Conservation (phyloP, 2,113 vertebrate genomes). For the Vireo altiloquus region DNA sequence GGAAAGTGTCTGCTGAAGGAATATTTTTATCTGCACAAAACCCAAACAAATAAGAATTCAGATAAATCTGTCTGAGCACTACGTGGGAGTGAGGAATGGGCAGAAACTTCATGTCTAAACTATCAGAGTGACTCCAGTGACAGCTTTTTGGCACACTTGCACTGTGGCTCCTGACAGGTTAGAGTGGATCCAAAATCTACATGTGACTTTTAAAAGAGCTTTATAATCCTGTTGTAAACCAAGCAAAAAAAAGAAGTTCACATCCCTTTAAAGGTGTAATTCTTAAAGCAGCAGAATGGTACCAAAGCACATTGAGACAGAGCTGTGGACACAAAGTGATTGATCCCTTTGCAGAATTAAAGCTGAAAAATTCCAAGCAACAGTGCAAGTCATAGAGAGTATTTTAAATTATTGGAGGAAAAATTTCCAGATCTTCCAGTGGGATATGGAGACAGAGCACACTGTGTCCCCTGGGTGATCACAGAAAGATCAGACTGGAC, state of each 20-base stretch:
- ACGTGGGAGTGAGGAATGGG: not conserved
- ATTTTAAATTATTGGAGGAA: not conserved
- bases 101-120: not conserved
- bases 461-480: not conserved
- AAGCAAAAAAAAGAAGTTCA: not conserved
- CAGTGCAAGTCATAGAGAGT: not conserved
- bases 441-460: not conserved
- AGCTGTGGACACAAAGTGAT: not conserved
- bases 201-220: not conserved
- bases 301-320: not conserved
- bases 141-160: not conserved
- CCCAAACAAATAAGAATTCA: not conserved
- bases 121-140: not conserved
- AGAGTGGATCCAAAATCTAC: not conserved
- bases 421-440: not conserved
- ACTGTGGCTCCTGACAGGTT: not conserved
- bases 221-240: not conserved
- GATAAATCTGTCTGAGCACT: not conserved
- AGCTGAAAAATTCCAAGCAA: not conserved
- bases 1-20: not conserved
- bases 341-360: not conserved
- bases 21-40: not conserved
- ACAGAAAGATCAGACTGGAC: not conserved
- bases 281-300: not conserved
- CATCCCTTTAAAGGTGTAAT: not conserved